Evolutionary conservation across 2,888 invertebrate genomes (phyloP).

Genomic region (Phortica okadai): DNA sequence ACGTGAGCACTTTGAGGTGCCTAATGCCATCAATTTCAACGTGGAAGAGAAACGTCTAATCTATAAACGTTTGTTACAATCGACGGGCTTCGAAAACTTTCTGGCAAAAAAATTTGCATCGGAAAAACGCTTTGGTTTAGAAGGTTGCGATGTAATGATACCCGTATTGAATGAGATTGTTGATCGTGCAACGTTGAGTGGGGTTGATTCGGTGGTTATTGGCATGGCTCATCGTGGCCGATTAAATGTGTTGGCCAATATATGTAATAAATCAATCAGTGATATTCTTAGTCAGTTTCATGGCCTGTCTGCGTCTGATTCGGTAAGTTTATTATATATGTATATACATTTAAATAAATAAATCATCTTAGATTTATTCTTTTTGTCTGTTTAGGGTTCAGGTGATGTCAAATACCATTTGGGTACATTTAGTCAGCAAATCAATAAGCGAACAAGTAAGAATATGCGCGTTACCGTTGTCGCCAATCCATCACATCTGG

Average conservation of each 20-base stretch:
- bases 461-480: slow-evolving; percentile 89
- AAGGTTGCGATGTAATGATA: slow-evolving; percentile 98
- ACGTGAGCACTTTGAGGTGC: slow-evolving; percentile 94
- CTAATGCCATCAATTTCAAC: slow-evolving; percentile 87
- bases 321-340: slow-evolving; percentile 70
- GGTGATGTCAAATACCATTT: slow-evolving; percentile 96
- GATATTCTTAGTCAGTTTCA: slow-evolving; percentile 94
- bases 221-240: slow-evolving; percentile 92
- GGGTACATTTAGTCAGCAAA: slow-evolving; percentile 88
- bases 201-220: slow-evolving; percentile 96
- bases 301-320: slow-evolving; percentile 85
- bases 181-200: slow-evolving; percentile 92
- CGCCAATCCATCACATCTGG: slow-evolving; percentile 95
- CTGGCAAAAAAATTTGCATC: slow-evolving; percentile 98
- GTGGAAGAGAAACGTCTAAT: slow-evolving; percentile 93
- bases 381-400: slow-evolving; percentile 79
- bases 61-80: slow-evolving; percentile 93
- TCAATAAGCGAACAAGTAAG: slow-evolving; percentile 85
- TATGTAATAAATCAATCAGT: slow-evolving; percentile 90
- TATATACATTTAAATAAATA: background rate
- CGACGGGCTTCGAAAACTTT: slow-evolving; percentile 97
- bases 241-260: slow-evolving; percentile 89
- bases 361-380: background rate
- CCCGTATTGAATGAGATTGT: slow-evolving; percentile 99
- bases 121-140: slow-evolving; percentile 98